These are phyloP conservation scores for Vespertilio murinus DNA, from an alignment of 2,797 vertebrate species.

Conservation along the genomic window DNA sequence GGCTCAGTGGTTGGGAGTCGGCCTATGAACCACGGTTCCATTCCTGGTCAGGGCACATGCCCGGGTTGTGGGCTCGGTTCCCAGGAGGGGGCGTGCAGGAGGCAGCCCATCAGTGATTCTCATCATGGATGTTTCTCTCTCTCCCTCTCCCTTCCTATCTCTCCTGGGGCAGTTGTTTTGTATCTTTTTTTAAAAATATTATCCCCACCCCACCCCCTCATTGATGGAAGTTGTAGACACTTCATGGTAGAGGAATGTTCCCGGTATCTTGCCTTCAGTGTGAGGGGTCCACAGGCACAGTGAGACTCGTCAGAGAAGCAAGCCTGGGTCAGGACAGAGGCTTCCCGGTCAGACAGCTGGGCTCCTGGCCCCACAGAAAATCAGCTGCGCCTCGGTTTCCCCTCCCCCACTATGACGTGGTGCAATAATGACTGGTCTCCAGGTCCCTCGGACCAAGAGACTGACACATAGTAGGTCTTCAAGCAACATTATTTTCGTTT, in stretches of 20 bases:
- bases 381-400: background rate
- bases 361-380: background rate
- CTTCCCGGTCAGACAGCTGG: background rate
- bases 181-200: background rate
- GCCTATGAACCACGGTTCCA: too few relatives aligned
- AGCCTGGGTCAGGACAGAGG: background rate
- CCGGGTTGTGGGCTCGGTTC: too few relatives aligned
- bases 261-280: background rate
- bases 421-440: background rate
- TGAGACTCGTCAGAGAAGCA: background rate
- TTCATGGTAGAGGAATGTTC: background rate
- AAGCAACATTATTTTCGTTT: background rate
- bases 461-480: background rate
- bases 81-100: too few relatives aligned
- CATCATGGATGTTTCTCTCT: too few relatives aligned
- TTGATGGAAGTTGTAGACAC: background rate
- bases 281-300: rapidly evolving
- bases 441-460: background rate
- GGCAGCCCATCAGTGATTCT: too few relatives aligned
- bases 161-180: background rate
- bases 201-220: rapidly evolving
- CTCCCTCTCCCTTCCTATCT: too few relatives aligned
- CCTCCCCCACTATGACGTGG: background rate
- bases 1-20: too few relatives aligned
- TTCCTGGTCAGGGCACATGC: too few relatives aligned